phyloP scores from a whole-genome alignment of 2,888 invertebrate species.

The Caenorhabditis macrosperma region DNA sequence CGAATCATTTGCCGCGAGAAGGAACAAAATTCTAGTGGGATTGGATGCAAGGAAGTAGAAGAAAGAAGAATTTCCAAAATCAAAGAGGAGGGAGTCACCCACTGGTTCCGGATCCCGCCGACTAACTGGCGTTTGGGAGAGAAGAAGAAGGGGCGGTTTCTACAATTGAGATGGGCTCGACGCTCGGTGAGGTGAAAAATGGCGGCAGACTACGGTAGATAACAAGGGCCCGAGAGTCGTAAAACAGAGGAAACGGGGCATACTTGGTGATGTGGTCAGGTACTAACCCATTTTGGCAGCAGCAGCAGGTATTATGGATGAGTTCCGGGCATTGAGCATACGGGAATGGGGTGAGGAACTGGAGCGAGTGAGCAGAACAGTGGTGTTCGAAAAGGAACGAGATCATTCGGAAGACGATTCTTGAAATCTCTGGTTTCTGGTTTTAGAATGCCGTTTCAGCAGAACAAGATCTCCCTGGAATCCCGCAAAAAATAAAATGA shows the following conservation, averaged over 20 bases:
- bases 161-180: conserved; percentile 12
- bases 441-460: no score
- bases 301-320: not conserved
- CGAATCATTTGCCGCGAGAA: not conserved
- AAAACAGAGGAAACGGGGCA: not conserved
- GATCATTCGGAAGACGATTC: no score
- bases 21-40: not conserved
- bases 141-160: not conserved
- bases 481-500: not conserved
- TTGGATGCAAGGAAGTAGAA: not conserved
- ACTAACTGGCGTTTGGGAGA: not conserved
- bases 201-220: conserved; percentile 29
- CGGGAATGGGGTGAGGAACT: not conserved
- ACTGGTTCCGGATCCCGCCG: not conserved
- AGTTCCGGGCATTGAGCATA: no score
- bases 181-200: not conserved
- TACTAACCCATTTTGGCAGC: conserved; percentile 11
- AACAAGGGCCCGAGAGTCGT: conserved; percentile 8
- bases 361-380: not conserved
- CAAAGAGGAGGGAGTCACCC: not conserved
- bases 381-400: no score
- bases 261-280: not conserved
- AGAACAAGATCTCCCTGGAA: not conserved
- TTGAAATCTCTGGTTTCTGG: no score
- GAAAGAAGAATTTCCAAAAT: not conserved